These are phyloP conservation scores for Cyprinodon diabolis DNA, from an alignment of 2,797 vertebrate species.

Conservation along the genomic window DNA sequence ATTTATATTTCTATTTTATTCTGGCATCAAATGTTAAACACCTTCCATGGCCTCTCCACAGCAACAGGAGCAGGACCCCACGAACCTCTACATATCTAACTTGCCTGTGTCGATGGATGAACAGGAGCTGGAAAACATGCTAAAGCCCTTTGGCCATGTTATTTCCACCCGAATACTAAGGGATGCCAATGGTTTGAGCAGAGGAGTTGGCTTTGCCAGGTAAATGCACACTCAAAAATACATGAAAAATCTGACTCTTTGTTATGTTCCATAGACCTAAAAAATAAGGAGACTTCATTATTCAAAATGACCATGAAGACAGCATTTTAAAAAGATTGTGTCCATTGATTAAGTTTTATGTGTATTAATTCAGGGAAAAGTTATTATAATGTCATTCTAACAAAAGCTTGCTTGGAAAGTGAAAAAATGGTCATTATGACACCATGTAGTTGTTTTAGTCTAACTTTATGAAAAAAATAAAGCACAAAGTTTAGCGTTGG, in stretches of 20 bases:
- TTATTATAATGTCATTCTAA: not conserved
- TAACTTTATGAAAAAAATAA: not conserved
- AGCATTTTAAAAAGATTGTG: not conserved
- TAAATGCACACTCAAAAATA: conserved; percentile 45
- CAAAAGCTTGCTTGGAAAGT: not conserved
- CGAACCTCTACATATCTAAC: conserved; percentile 99
- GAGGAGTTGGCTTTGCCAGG: conserved; percentile 98
- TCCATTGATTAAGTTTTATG: not conserved
- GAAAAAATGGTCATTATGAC: not conserved
- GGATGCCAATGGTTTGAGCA: conserved; percentile 95
- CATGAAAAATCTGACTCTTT: not conserved
- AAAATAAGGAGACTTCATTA: not conserved
- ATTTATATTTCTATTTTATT: not conserved
- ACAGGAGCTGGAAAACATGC: conserved; percentile 98
- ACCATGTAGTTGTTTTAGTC: not conserved
- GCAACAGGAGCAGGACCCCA: conserved; percentile 99
- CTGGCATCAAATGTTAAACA: not conserved
- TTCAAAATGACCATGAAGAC: not conserved
- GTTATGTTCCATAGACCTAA: too few species aligned
- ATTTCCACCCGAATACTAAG: conserved; percentile 98
- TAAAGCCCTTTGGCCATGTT: conserved; percentile 97
- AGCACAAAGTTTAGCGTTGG: not conserved
- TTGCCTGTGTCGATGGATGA: conserved; percentile 98
- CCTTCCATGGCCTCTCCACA: conserved; percentile 56
- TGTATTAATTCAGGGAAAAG: not conserved